Base-by-base conservation (phyloP, 2,888 invertebrate species). In the Andrena haemorrhoa region DNA sequence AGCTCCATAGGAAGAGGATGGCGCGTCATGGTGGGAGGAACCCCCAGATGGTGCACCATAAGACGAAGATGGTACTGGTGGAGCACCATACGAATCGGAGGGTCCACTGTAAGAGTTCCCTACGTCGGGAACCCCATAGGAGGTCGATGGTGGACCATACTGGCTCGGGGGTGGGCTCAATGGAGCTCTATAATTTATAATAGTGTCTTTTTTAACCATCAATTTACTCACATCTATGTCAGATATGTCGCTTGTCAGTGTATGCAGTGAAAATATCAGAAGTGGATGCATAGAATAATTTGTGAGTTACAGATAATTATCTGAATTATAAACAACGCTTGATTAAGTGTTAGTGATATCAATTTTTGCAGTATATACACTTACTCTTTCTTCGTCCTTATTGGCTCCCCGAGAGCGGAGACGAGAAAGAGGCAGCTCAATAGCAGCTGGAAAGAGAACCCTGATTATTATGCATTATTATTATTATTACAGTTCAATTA, bases 371-470 rank as follows among this genome's bases (percentile, higher is more conserved):
- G 12, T 16, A 4, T 23, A 26, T 72, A 16, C 68, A 92, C 93
- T 92, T 81, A 94, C 94, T 93, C 92, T 90, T 92, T 93, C 71
- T 93, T 93, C 49, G 77, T 80, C 79, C 93, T 90, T 80, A 93
- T 91, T n/a, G 94, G 93, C 60, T 93, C 93, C 75, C 90, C 92
- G 33, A 90, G 87, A 33, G 93, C 91, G 75, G 94, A 94, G 89
- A 94, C 95, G 87, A 95, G 94, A 88, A 95, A 94, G 85, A 95
- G 94, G 91, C 95, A 94, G 93, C 95, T 95, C 89, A 96, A 94
- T 92, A 95, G 94, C 92, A 96, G 93, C 96, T 96, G 94, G 79
- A 94, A 95, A 88, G 56, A 56, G 51, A 53, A 65, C 56, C 26
- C 10, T 12, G 16, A 53, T 69, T 7, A 72, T 68, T 63, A 82